Evolutionary conservation across 2,888 invertebrate species (phyloP).

Genomic region (Oligia strigilis): DNA sequence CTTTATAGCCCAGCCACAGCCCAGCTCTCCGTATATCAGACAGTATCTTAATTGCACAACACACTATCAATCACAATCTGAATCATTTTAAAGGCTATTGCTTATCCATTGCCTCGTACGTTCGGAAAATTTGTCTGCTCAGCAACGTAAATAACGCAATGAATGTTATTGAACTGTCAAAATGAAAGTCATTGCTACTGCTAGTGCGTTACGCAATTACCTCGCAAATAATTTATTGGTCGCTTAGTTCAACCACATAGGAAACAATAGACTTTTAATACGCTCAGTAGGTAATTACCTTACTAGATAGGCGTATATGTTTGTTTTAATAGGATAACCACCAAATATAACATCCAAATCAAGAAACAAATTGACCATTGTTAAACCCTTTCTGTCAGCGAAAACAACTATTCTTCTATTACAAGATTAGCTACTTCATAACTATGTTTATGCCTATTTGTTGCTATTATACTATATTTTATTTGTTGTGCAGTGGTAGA

Average conservation of each 20-base stretch:
- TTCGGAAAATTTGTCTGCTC: background rate
- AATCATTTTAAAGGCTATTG: too few relatives aligned
- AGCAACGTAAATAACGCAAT: background rate
- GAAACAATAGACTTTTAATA: slow-evolving; percentile 21
- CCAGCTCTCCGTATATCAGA: slow-evolving; percentile 17
- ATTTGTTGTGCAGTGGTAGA: background rate
- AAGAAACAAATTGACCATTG: slow-evolving; percentile 22
- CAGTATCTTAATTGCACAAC: background rate
- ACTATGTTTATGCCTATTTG: background rate
- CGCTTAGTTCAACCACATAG: slow-evolving; percentile 1
- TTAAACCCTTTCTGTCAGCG: slow-evolving; percentile 3
- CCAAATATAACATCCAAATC: slow-evolving; percentile 18
- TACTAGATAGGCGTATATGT: background rate
- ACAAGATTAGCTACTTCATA: background rate
- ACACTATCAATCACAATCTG: background rate
- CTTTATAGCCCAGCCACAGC: slow-evolving; percentile 33
- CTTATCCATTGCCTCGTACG: background rate
- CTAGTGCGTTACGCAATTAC: background rate
- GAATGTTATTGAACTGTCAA: background rate
- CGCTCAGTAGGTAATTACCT: slow-evolving; percentile 6
- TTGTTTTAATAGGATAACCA: slow-evolving; percentile 2
- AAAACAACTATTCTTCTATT: slow-evolving; percentile 15
- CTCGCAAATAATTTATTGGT: slow-evolving; percentile 23
- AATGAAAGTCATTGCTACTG: background rate
- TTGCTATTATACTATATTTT: background rate